Percentiles rank a stretch among this genome's conserved stretches.
phyloP scores from a whole-genome alignment of 2,113 vertebrate genomes.

The Myiopsitta monachus region DNA sequence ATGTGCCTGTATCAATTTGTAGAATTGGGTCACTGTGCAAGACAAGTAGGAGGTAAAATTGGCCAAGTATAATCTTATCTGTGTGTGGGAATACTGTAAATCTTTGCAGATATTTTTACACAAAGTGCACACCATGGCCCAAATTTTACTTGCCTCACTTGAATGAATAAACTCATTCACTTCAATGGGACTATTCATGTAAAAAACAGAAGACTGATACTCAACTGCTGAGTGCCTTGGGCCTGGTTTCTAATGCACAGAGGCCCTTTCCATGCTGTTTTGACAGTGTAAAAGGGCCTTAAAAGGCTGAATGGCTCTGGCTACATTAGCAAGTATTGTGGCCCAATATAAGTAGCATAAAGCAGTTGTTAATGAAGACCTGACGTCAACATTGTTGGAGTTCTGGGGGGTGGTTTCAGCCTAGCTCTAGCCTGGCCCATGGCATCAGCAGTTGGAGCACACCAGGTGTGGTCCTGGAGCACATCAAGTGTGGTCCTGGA shows the following conservation, averaged over 20 bases:
- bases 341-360: slow-evolving; percentile 38
- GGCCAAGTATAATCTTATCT: slow-evolving; percentile 66
- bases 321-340: slow-evolving; percentile 64
- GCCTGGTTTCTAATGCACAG: slow-evolving; percentile 46
- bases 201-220: slow-evolving; percentile 63
- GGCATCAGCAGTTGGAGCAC: background rate
- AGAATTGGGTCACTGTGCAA: slow-evolving; percentile 56
- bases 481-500: slow-evolving; percentile 23
- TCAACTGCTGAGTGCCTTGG: slow-evolving; percentile 43
- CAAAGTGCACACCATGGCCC: slow-evolving; percentile 63
- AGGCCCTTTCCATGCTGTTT: slow-evolving; percentile 54
- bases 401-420: background rate
- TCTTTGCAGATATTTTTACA: slow-evolving; percentile 67
- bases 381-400: background rate
- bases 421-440: background rate
- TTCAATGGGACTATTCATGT: slow-evolving; percentile 67
- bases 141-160: slow-evolving; percentile 66
- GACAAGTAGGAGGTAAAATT: slow-evolving; percentile 60
- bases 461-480: slow-evolving; percentile 29
- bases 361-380: slow-evolving; percentile 54
- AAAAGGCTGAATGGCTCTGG: slow-evolving; percentile 59
- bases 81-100: slow-evolving; percentile 66
- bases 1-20: background rate
- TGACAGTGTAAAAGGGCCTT: slow-evolving; percentile 52
- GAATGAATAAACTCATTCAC: slow-evolving; percentile 67